A percentile compares a stretch with the other conserved stretches of the same genome.
Evolutionary conservation across 2,113 vertebrate genomes (phyloP).

Genomic region (Vicugna pacos): DNA sequence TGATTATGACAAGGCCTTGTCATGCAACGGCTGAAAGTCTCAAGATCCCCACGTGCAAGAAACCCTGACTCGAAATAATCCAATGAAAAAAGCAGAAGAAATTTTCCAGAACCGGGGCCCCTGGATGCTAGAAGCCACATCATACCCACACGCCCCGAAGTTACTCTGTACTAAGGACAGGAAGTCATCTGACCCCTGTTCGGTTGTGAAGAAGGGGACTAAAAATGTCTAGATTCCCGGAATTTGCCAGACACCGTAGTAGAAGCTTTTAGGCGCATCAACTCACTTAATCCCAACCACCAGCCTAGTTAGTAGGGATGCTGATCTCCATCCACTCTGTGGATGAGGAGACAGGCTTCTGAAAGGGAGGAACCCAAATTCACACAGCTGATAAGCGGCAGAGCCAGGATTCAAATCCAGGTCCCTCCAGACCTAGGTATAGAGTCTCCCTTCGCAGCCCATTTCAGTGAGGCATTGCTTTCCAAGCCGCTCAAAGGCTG

Average conservation of each 20-base stretch:
- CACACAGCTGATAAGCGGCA: background rate
- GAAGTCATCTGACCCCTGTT: background rate
- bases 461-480: fast-evolving
- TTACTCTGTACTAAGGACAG: background rate
- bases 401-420: background rate
- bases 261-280: background rate
- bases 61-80: background rate
- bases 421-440: too few species aligned
- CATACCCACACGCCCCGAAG: background rate
- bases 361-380: background rate
- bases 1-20: background rate
- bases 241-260: background rate
- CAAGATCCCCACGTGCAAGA: background rate
- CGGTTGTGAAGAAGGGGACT: too few species aligned
- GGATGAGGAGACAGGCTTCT: background rate
- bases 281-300: background rate
- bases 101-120: background rate
- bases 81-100: background rate
- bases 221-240: background rate
- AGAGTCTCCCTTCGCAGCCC: background rate
- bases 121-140: background rate
- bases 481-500: background rate
- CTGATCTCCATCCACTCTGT: background rate
- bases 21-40: background rate
- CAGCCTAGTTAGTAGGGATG: background rate